Evolutionary conservation across 2,113 vertebrate species (phyloP).

Genomic region (Albula goreensis): DNA sequence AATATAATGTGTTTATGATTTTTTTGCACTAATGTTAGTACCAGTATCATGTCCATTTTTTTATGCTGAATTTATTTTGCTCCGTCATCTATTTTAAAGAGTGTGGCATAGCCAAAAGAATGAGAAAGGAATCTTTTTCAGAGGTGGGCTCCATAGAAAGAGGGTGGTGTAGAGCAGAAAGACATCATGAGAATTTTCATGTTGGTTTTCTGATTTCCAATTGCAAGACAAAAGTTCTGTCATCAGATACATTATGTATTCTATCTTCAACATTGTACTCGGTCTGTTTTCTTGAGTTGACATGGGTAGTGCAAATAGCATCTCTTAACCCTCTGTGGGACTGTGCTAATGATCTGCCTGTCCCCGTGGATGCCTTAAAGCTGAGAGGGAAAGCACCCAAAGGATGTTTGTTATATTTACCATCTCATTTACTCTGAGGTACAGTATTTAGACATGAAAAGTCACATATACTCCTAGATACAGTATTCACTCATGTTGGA

Average conservation of each 20-base stretch:
- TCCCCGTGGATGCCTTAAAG: slow-evolving; percentile 13
- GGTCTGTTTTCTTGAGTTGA: neutral
- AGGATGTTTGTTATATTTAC: neutral
- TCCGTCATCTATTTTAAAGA: too few species aligned
- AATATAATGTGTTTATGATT: neutral
- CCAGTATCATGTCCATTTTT: too few species aligned
- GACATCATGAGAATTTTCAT: neutral
- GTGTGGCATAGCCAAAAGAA: neutral
- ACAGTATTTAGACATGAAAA: neutral
- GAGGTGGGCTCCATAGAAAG: neutral
- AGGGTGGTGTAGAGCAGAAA: neutral
- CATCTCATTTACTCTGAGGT: neutral
- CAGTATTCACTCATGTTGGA: neutral
- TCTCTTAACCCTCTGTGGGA: neutral
- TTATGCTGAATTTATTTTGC: too few species aligned
- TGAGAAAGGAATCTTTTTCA: neutral
- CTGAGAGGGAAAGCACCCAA: neutral
- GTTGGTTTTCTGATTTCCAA: neutral
- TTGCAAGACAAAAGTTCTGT: too few species aligned
- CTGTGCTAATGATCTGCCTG: neutral
- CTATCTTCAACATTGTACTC: neutral
- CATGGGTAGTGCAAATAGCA: neutral
- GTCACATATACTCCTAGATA: neutral
- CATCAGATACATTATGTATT: neutral
- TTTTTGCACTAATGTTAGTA: too few species aligned